phyloP scores from a whole-genome alignment of 2,888 invertebrate species.

The Drosophila picticornis region DNA sequence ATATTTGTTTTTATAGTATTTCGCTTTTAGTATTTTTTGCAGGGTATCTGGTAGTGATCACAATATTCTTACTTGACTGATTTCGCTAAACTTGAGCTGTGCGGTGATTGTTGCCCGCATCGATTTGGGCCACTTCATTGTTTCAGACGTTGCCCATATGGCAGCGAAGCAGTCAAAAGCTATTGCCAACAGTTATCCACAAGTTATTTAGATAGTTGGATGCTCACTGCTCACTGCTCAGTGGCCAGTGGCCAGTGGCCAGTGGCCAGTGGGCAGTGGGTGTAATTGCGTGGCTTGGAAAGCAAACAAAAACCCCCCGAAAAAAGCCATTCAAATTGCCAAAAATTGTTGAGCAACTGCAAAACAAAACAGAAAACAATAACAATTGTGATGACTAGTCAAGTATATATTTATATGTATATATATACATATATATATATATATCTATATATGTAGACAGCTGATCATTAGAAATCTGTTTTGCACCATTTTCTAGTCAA shows the following conservation, averaged over 20 bases:
- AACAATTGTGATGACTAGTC: not conserved
- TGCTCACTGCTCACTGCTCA: slow-evolving; percentile 6
- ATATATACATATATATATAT: not conserved
- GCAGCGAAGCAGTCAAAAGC: slow-evolving; percentile 35
- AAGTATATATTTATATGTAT: not conserved
- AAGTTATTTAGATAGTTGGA: slow-evolving; percentile 28
- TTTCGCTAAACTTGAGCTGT: slow-evolving; percentile 27
- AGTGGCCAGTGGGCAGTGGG: slow-evolving; percentile 51
- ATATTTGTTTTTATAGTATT: not conserved
- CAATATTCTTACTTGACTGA: slow-evolving; percentile 5
- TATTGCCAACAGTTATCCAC: slow-evolving; percentile 38
- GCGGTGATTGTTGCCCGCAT: slow-evolving; percentile 53
- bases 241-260: no score
- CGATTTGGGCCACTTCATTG: slow-evolving; percentile 53
- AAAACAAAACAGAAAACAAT: not conserved
- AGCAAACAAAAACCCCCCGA: slow-evolving; percentile 23
- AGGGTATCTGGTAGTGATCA: slow-evolving; percentile 14
- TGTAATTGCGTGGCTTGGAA: slow-evolving; percentile 48
- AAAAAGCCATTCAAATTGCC: slow-evolving; percentile 33
- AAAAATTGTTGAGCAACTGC: slow-evolving; percentile 2
- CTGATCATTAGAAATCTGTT: not conserved
- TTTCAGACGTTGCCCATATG: slow-evolving; percentile 49
- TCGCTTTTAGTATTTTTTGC: not conserved
- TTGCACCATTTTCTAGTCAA: not conserved
- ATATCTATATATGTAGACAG: not conserved